Conservation (phyloP, 1,140 invertebrate species). For the Pissodes strobi region DNA sequence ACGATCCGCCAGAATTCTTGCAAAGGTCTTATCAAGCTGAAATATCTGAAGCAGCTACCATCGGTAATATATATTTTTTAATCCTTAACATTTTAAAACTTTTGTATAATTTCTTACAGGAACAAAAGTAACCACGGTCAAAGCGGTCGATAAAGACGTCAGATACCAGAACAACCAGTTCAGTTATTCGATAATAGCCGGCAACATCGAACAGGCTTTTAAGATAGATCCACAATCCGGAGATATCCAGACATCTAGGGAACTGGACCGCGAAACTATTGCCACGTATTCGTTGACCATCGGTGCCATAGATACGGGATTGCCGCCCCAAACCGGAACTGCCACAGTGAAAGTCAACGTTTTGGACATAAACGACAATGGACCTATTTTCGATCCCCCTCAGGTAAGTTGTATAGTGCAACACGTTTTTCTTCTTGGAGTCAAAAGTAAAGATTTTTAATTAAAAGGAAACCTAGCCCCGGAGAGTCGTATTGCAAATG, state of each 20-base stretch:
- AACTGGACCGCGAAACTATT: slow-evolving; percentile 82
- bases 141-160: slow-evolving; percentile 90
- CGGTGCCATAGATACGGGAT: slow-evolving; percentile 86
- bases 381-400: slow-evolving; percentile 77
- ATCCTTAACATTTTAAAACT: not conserved
- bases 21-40: slow-evolving; percentile 73
- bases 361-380: slow-evolving; percentile 92
- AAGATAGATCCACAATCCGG: slow-evolving; percentile 87
- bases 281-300: slow-evolving; percentile 79
- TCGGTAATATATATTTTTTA: slow-evolving; percentile 45
- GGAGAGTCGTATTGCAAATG: too few relatives aligned
- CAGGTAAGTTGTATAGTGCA: slow-evolving; percentile 58
- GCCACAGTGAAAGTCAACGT: slow-evolving; percentile 77
- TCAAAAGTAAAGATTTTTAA: too few relatives aligned
- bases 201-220: slow-evolving; percentile 82
- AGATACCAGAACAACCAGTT: slow-evolving; percentile 90
- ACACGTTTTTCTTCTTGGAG: too few relatives aligned
- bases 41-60: slow-evolving; percentile 75
- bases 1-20: slow-evolving; percentile 91
- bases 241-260: slow-evolving; percentile 74
- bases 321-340: slow-evolving; percentile 86
- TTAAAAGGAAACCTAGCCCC: too few relatives aligned
- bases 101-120: slow-evolving; percentile 56
- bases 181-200: slow-evolving; percentile 85
- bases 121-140: slow-evolving; percentile 76